Conservation (phyloP, 2,797 vertebrate genomes). For the Crossoptilon crossoptilon region DNA sequence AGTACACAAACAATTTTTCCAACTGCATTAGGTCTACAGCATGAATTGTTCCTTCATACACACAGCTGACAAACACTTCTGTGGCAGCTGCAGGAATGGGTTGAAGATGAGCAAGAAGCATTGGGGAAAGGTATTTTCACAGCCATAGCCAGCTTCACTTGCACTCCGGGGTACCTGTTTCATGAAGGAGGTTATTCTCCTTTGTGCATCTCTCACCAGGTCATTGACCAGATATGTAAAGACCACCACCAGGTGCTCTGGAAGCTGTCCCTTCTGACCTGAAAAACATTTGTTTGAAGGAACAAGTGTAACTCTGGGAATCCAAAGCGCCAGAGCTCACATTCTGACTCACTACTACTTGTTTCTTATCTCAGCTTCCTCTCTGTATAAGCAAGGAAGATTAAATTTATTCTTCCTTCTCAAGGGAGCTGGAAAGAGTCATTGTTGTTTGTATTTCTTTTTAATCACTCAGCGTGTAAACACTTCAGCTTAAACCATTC, state of each 20-base stretch:
- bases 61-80: background rate
- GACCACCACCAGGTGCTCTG: slow-evolving; percentile 3
- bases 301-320: fast-evolving
- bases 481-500: background rate
- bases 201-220: background rate
- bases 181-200: background rate
- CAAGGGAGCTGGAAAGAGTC: slow-evolving; percentile 3
- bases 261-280: background rate
- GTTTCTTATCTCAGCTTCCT: slow-evolving; percentile 24
- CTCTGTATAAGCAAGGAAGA: background rate
- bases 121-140: background rate
- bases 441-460: background rate
- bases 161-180: background rate
- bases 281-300: background rate
- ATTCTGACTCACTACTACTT: slow-evolving; percentile 3
- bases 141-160: background rate
- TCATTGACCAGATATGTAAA: background rate
- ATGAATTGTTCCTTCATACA: background rate
- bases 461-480: background rate
- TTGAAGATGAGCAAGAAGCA: background rate
- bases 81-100: background rate
- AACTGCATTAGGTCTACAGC: fast-evolving
- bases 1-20: background rate
- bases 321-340: background rate
- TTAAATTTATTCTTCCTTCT: slow-evolving; percentile 15